phyloP scores from a whole-genome alignment of 2,797 vertebrate genomes.

The Psittacula echo region DNA sequence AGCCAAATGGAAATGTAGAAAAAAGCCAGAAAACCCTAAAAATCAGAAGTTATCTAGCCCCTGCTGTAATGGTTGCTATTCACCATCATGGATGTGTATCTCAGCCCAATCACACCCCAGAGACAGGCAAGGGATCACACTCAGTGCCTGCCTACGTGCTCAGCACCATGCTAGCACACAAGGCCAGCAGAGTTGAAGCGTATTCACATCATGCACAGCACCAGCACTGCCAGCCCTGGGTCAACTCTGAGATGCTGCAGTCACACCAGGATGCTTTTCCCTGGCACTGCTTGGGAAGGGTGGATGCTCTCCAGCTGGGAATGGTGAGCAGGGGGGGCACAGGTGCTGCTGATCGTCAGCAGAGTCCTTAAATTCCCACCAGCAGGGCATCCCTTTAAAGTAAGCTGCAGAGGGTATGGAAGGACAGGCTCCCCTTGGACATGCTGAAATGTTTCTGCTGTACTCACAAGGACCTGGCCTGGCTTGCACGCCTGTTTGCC shows the following conservation, averaged over 20 bases:
- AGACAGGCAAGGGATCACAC: background rate
- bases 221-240: background rate
- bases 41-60: background rate
- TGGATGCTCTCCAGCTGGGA: background rate
- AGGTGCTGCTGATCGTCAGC: background rate
- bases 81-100: rapidly evolving
- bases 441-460: conserved; percentile 8
- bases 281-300: background rate
- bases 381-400: background rate
- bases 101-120: rapidly evolving
- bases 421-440: background rate
- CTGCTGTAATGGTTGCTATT: background rate
- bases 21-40: background rate
- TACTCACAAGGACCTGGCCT: background rate
- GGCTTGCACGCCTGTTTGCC: conserved; percentile 48
- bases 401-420: background rate
- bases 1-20: background rate
- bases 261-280: background rate
- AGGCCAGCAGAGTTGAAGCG: too few species aligned
- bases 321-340: background rate
- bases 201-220: rapidly evolving
- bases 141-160: background rate
- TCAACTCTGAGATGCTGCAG: background rate
- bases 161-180: rapidly evolving
- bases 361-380: background rate